Percentiles rank a stretch among this genome's conserved stretches.
phyloP scores from a whole-genome alignment of 2,888 invertebrate genomes.

The Drosophila vallismaia region DNA sequence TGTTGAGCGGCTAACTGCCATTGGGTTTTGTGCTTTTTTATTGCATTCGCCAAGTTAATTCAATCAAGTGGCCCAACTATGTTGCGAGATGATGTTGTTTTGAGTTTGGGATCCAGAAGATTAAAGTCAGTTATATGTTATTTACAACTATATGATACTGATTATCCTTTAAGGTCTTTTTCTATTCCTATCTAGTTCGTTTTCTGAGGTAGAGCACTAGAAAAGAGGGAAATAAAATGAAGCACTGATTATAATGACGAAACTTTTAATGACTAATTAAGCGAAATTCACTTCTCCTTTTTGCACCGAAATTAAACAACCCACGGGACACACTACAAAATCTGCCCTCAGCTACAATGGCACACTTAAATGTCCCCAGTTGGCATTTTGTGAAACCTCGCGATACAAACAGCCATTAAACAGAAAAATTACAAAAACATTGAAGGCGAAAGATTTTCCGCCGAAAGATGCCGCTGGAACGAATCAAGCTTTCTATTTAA shows the following conservation, averaged over 20 bases:
- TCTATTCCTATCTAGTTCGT: neutral
- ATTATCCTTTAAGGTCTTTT: neutral
- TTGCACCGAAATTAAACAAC: slow-evolving; percentile 15
- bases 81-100: slow-evolving; percentile 2
- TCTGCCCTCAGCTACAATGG: slow-evolving; percentile 46
- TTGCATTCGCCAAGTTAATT: slow-evolving; percentile 39
- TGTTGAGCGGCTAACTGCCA: slow-evolving; percentile 65
- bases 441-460: slow-evolving; percentile 18
- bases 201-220: no score
- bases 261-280: slow-evolving; percentile 70
- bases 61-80: slow-evolving; percentile 32
- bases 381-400: slow-evolving; percentile 36
- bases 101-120: neutral
- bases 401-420: slow-evolving; percentile 29
- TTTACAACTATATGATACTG: neutral
- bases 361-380: slow-evolving; percentile 51
- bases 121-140: neutral
- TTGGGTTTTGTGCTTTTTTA: slow-evolving; percentile 49
- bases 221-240: slow-evolving; percentile 14
- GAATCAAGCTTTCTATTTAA: slow-evolving; percentile 63
- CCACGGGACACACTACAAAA: slow-evolving; percentile 18
- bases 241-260: slow-evolving; percentile 46
- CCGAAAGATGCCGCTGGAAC: neutral
- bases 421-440: slow-evolving; percentile 19
- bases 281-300: slow-evolving; percentile 27